Evolutionary conservation across 1,140 invertebrate species (phyloP).

Genomic region (Lamellibrachia luymesi): DNA sequence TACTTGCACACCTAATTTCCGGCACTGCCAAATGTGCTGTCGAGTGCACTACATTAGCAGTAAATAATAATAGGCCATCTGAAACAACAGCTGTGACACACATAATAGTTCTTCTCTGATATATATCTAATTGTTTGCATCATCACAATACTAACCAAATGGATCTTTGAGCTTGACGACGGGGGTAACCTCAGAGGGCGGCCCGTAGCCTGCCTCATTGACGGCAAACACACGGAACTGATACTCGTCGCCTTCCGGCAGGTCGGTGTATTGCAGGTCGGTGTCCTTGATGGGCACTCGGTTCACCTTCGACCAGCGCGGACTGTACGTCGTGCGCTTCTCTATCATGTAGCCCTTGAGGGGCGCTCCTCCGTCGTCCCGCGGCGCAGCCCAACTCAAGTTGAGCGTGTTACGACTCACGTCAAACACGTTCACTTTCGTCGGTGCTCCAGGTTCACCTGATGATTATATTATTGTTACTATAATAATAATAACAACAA

Average conservation of each 20-base stretch:
- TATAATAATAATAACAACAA: background rate
- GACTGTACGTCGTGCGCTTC: conserved; percentile 31
- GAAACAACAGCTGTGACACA: background rate
- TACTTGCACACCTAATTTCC: no score
- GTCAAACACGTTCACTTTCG: conserved; percentile 84
- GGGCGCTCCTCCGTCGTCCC: conserved; percentile 57
- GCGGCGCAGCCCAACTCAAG: conserved; percentile 85
- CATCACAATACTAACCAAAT: conserved; percentile 64
- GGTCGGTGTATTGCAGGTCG: conserved; percentile 84
- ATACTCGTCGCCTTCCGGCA: conserved; percentile 90
- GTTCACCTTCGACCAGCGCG: conserved; percentile 43
- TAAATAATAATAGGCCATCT: background rate
- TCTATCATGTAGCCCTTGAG: conserved; percentile 28
- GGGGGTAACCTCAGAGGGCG: conserved; percentile 85
- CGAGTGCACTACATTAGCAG: no score
- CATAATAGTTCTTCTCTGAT: no score
- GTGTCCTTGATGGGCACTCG: conserved; percentile 71
- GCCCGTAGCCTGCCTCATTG: conserved; percentile 90
- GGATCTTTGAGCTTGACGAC: conserved; percentile 89
- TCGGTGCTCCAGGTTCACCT: conserved; percentile 89
- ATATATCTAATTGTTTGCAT: no score
- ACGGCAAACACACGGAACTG: conserved; percentile 95
- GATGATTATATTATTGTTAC: background rate
- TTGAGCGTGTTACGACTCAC: conserved; percentile 91
- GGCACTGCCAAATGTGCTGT: no score